Evolutionary conservation across 2,113 vertebrate genomes (phyloP).

Genomic region (Manacus vitellinus): DNA sequence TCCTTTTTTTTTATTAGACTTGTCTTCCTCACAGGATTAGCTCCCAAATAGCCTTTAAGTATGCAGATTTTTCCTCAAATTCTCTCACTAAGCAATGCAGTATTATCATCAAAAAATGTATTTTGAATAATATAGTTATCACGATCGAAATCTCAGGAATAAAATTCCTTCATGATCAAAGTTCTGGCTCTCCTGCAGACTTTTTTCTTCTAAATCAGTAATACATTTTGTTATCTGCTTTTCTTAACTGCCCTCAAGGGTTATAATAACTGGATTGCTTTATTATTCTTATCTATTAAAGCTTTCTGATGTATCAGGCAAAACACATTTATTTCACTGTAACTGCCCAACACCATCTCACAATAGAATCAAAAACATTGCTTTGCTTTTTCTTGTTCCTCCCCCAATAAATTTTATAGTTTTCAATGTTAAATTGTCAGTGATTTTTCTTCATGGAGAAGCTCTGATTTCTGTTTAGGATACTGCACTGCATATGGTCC

Average conservation of each 20-base stretch:
- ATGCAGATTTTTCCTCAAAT: background rate
- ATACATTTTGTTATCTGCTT: slow-evolving; percentile 39
- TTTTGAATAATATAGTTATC: background rate
- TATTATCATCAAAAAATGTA: background rate
- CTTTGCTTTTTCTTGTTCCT: background rate
- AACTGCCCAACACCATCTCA: background rate
- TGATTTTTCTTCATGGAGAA: background rate
- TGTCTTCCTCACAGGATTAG: slow-evolving; percentile 1
- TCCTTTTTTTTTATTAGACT: background rate
- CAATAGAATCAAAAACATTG: background rate
- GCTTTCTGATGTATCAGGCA: background rate
- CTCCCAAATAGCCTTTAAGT: background rate
- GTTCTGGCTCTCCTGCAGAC: background rate
- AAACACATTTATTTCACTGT: background rate
- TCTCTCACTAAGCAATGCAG: background rate
- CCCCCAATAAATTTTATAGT: background rate
- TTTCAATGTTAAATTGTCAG: background rate
- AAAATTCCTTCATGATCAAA: slow-evolving; percentile 48
- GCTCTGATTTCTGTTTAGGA: background rate
- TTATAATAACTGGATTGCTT: background rate
- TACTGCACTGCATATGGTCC: background rate
- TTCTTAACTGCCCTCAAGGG: background rate
- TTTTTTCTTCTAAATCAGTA: slow-evolving; percentile 21
- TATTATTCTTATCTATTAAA: slow-evolving; percentile 33
- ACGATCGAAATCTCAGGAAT: slow-evolving; percentile 34